Percentiles rank a stretch among this genome's conserved stretches.
These are phyloP conservation scores for Subacronicta megacephala DNA, from an alignment of 2,888 invertebrate genomes.

Conservation along the genomic window DNA sequence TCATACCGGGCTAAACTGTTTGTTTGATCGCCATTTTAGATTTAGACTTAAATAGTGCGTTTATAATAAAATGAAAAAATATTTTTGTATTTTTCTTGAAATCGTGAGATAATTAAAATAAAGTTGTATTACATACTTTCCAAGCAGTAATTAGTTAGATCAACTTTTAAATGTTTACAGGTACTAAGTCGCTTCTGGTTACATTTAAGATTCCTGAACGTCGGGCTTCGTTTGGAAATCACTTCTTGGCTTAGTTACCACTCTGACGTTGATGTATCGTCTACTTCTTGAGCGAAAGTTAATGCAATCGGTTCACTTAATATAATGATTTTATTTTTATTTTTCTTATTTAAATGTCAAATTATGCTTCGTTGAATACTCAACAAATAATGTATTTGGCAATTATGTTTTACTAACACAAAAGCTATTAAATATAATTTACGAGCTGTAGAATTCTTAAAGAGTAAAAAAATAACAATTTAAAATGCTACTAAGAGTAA, in stretches of 20 bases:
- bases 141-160: conserved; percentile 47
- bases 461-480: conserved; percentile 31
- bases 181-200: conserved; percentile 46
- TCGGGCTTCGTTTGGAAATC: conserved; percentile 72
- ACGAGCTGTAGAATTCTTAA: conserved; percentile 13
- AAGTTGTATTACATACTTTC: too few relatives aligned
- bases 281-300: conserved; percentile 64
- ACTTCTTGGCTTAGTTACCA: conserved; percentile 66
- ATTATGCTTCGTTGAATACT: conserved; percentile 1
- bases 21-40: too few relatives aligned
- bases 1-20: too few relatives aligned
- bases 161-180: conserved; percentile 37
- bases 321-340: conserved; percentile 15
- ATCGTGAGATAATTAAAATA: too few relatives aligned
- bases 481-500: conserved; percentile 17
- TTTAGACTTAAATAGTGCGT: too few relatives aligned
- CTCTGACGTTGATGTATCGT: conserved; percentile 79
- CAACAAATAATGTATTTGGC: conserved; percentile 6
- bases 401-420: background rate
- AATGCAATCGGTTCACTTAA: conserved; percentile 61
- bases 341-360: conserved; percentile 11
- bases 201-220: conserved; percentile 73
- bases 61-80: too few relatives aligned
- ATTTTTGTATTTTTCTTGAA: too few relatives aligned
- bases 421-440: conserved; percentile 20